Base-by-base conservation (phyloP, 2,113 vertebrate genomes). In the Upupa epops region DNA sequence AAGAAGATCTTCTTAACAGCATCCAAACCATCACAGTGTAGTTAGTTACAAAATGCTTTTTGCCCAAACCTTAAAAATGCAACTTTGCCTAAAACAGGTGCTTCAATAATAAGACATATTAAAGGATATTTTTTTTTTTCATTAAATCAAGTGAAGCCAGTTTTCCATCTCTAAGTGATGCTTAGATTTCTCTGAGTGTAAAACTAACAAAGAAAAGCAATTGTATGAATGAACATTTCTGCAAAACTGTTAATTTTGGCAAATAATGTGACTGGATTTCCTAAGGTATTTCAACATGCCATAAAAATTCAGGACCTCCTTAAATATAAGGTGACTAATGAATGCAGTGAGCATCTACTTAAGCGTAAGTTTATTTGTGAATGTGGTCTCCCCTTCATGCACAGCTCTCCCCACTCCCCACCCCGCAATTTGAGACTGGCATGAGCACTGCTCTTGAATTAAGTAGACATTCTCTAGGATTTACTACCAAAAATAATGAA, bases 401-500 rank as follows among this genome's bases (percentile, higher is more conserved):
- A 37, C 32, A 72, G 45, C 24, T 95, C 63, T 69, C 72, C 73
- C 86, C 84, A 82, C 86, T 90, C 95, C 92, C 15, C 40, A 42
- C 83, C 61, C 24, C 54, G 76, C 74, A 52, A 11, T 73, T 86
- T 87, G 83, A 94, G 74, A 37, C 88, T 94, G 93, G 95, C 94
- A 97, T 28, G 8, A 93, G 74, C 75, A 88, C 81, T 87, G 66
- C 85, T 89, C 89, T 79, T 91, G 68, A 96, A 86, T 81, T 76
- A 90, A 94, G 89, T 88, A 96, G 95, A 97, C 94, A 97, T 97
- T 97, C 94, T 89, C 92, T 55, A 73, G 81, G 77, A 86, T 77
- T 92, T 96, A 84, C 93, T 96, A 96, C 97, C 96, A 97, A 95
- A 86, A 96, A 94, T 96, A 97, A 97, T 66, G 63, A 94, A 88